These are phyloP conservation scores for Cancer borealis DNA, from an alignment of 2,888 invertebrate species.

Conservation along the genomic window DNA sequence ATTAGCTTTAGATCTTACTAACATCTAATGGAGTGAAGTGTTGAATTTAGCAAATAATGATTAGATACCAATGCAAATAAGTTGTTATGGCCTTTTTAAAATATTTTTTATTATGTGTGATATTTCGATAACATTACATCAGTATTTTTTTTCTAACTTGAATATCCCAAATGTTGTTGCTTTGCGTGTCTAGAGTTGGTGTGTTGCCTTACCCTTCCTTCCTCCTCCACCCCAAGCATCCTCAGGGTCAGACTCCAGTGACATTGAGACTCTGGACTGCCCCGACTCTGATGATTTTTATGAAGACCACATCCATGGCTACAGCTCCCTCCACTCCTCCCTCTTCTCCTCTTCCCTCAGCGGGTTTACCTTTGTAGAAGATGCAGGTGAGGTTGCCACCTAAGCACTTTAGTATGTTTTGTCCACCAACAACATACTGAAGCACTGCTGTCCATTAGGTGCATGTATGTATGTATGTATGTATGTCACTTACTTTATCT, in stretches of 20 bases:
- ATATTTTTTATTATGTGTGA: neutral
- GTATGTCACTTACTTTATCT: neutral
- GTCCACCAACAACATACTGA: neutral
- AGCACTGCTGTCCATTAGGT: neutral
- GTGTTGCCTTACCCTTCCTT: slow-evolving; percentile 51
- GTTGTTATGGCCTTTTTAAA: neutral
- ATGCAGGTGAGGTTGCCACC: slow-evolving; percentile 61
- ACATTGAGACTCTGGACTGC: slow-evolving; percentile 74
- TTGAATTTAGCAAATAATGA: neutral
- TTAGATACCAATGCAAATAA: neutral
- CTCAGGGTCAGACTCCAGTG: slow-evolving; percentile 74
- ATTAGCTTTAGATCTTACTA: neutral
- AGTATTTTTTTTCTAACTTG: neutral
- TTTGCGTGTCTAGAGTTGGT: neutral
- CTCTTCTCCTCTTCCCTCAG: slow-evolving; percentile 69
- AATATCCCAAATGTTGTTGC: neutral
- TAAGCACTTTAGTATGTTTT: neutral
- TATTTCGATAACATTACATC: neutral
- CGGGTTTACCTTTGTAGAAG: slow-evolving; percentile 69
- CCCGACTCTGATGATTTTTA: slow-evolving; percentile 68
- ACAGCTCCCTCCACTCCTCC: slow-evolving; percentile 66
- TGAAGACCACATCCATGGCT: slow-evolving; percentile 62
- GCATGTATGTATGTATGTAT: neutral
- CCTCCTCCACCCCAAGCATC: slow-evolving; percentile 61
- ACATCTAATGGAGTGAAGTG: neutral